A percentile compares a stretch with the other conserved stretches of the same genome.
Conservation (phyloP, 2,113 vertebrate species). For the Tragelaphus scriptus region DNA sequence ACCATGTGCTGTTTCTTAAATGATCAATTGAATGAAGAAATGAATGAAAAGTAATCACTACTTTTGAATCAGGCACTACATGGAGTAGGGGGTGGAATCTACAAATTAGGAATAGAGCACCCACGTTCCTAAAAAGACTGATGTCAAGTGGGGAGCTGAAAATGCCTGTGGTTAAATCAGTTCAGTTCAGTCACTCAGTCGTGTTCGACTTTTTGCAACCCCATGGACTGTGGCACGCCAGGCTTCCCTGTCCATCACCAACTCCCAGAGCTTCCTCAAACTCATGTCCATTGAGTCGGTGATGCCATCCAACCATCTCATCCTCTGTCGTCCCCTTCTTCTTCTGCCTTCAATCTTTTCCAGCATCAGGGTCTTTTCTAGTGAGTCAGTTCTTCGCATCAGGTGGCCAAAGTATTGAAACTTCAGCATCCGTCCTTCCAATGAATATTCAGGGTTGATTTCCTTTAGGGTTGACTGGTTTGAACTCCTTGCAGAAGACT, state of each 20-base stretch:
- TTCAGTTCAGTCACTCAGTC: background rate
- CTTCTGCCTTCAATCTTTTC: background rate
- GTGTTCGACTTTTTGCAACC: background rate
- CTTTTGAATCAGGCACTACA: background rate
- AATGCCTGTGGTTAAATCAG: background rate
- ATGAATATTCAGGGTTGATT: background rate
- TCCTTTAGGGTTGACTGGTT: background rate
- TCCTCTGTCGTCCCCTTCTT: background rate
- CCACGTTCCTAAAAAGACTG: background rate
- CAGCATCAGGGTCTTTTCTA: background rate
- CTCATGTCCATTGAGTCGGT: accelerated
- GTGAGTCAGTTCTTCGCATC: background rate
- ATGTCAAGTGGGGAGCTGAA: background rate
- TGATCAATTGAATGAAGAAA: background rate
- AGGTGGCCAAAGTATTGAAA: background rate
- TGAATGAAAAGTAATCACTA: background rate
- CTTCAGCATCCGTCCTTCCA: background rate
- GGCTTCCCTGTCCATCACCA: background rate
- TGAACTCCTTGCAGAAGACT: background rate
- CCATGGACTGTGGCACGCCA: background rate
- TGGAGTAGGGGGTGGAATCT: background rate
- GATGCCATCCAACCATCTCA: background rate
- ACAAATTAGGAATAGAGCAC: background rate
- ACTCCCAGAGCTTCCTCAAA: background rate
- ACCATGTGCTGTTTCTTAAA: background rate